Percentiles rank a stretch among this genome's conserved stretches.
phyloP scores from a whole-genome alignment of 2,797 vertebrate species.

The Poeciliopsis infans region DNA sequence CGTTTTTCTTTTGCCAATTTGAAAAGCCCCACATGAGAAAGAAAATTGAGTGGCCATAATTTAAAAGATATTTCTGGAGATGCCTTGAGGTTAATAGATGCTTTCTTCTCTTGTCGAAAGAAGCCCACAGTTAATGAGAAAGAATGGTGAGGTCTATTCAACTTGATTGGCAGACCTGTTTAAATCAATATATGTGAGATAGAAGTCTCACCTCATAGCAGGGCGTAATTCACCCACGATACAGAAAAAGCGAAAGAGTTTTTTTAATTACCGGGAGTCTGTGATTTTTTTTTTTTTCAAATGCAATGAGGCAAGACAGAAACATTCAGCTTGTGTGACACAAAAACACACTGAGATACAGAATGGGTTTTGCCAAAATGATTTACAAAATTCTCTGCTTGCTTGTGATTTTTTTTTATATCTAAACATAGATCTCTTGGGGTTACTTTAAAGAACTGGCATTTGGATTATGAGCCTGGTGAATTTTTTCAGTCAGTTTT shows the following conservation, averaged over 20 bases:
- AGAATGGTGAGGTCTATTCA: slow-evolving; percentile 58
- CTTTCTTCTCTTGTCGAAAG: slow-evolving; percentile 47
- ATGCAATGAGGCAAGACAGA: slow-evolving; percentile 20
- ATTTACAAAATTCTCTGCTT: background rate
- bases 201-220: slow-evolving; percentile 45
- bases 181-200: slow-evolving; percentile 68
- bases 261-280: slow-evolving; percentile 24
- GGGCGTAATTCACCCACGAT: slow-evolving; percentile 26
- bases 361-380: background rate
- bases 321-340: background rate
- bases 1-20: background rate
- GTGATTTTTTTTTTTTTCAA: slow-evolving; percentile 2
- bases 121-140: slow-evolving; percentile 71
- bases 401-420: background rate
- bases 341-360: slow-evolving; percentile 13
- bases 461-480: background rate
- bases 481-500: background rate
- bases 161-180: slow-evolving; percentile 65
- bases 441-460: background rate
- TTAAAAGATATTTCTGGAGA: slow-evolving; percentile 40
- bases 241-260: slow-evolving; percentile 25
- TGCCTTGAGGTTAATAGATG: slow-evolving; percentile 57
- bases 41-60: slow-evolving; percentile 50
- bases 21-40: slow-evolving; percentile 38
- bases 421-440: background rate